Evolutionary conservation across 2,113 vertebrate species (phyloP).

Genomic region (Corythornis vintsioides): DNA sequence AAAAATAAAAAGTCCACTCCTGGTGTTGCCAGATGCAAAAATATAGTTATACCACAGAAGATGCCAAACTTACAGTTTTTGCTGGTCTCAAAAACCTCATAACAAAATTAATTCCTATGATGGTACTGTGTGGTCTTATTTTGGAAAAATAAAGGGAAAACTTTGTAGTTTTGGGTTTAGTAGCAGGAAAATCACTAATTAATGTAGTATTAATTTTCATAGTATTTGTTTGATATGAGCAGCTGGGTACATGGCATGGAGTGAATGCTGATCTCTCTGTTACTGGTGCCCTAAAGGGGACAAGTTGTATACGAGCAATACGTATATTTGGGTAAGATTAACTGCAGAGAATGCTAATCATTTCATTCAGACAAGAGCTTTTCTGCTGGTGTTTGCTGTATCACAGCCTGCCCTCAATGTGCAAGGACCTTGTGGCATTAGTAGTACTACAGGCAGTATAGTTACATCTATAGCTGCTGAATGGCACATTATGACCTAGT

Average conservation of each 20-base stretch:
- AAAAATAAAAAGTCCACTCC: not conserved
- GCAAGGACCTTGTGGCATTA: not conserved
- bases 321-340: not conserved
- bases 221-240: not conserved
- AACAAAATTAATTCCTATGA: not conserved
- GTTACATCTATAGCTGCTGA: not conserved
- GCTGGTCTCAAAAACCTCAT: not conserved
- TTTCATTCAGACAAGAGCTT: not conserved
- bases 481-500: not conserved
- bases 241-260: not conserved
- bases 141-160: not conserved
- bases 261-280: not conserved
- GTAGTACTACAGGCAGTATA: not conserved
- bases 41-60: not conserved
- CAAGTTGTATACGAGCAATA: not conserved
- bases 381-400: not conserved
- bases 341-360: not conserved
- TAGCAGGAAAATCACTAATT: not conserved
- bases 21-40: not conserved
- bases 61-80: not conserved
- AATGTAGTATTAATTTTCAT: not conserved
- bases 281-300: not conserved
- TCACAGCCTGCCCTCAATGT: not conserved
- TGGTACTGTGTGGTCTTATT: not conserved
- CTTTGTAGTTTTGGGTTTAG: not conserved